Percentiles rank a stretch among this genome's conserved stretches.
These are phyloP conservation scores for Panzeria rudis DNA, from an alignment of 2,888 invertebrate genomes.

Conservation along the genomic window DNA sequence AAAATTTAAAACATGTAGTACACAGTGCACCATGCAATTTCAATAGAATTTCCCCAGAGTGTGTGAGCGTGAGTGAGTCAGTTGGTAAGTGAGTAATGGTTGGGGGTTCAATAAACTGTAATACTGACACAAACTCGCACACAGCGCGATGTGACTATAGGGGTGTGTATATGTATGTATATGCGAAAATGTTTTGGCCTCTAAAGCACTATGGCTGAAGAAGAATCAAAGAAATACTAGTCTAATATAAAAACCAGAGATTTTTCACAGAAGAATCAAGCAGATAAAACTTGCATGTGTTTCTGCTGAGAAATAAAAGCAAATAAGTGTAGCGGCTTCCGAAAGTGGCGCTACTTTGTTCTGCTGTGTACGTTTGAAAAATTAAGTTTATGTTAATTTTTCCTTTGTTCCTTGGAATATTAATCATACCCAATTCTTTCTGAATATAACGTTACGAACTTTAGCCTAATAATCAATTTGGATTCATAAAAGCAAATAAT, in stretches of 20 bases:
- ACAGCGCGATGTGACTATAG: background rate
- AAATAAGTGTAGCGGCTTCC: no score
- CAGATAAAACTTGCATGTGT: no score
- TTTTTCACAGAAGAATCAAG: no score
- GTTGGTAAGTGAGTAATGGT: slow-evolving; percentile 45
- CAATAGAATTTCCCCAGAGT: slow-evolving; percentile 57
- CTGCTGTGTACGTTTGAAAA: no score
- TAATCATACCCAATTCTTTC: no score
- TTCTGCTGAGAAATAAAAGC: no score
- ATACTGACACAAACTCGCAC: slow-evolving; percentile 37
- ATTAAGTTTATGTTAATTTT: no score
- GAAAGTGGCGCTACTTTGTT: no score
- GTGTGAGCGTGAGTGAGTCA: slow-evolving; percentile 31
- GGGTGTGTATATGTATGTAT: background rate
- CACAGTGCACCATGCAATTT: slow-evolving; percentile 69
- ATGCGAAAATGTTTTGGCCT: slow-evolving; percentile 57
- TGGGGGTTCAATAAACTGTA: slow-evolving; percentile 72
- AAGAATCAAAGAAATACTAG: background rate
- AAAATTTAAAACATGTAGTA: slow-evolving; percentile 50
- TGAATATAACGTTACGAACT: no score
- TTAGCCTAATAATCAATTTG: no score
- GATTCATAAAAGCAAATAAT: no score
- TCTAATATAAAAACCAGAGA: background rate
- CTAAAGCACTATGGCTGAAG: slow-evolving; percentile 40
- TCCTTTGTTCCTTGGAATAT: no score